Evolutionary conservation across 2,888 invertebrate genomes (phyloP).

Genomic region (Tetranychus piercei): DNA sequence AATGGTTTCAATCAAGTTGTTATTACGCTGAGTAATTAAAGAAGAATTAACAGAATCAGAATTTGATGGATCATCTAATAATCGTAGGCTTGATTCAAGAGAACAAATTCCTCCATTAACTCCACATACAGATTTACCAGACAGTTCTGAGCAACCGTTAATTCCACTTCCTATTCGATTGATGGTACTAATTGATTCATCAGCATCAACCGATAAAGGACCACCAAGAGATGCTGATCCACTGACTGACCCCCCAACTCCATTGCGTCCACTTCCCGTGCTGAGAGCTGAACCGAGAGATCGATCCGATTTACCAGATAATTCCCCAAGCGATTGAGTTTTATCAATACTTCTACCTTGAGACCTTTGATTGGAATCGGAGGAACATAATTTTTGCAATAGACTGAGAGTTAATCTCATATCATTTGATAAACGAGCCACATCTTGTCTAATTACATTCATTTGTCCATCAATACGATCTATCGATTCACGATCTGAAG

Average conservation of each 20-base stretch:
- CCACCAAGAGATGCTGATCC: not conserved
- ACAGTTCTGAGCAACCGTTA: not conserved
- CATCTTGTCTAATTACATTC: slow-evolving; percentile 61
- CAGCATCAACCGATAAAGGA: not conserved
- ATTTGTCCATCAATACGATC: slow-evolving; percentile 65
- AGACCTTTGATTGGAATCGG: not conserved
- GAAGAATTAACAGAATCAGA: not conserved
- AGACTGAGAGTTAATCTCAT: slow-evolving; percentile 34
- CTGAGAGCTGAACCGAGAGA: not conserved
- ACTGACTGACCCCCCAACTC: not conserved
- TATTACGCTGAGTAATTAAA: slow-evolving; percentile 3
- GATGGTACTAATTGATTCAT: not conserved
- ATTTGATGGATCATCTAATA: not conserved
- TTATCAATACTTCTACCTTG: not conserved
- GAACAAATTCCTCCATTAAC: not conserved
- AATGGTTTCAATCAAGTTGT: not conserved
- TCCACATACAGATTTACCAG: not conserved
- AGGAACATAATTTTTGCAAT: not conserved
- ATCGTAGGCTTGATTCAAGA: not conserved
- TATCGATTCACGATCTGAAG: slow-evolving; percentile 32
- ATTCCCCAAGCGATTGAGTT: slow-evolving; percentile 1
- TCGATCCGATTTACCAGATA: not conserved
- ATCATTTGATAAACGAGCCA: slow-evolving; percentile 63
- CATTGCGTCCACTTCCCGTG: not conserved
- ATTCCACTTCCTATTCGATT: not conserved